Evolutionary conservation across 1,140 invertebrate species (phyloP).

Genomic region (Aphaenogaster rudis): DNA sequence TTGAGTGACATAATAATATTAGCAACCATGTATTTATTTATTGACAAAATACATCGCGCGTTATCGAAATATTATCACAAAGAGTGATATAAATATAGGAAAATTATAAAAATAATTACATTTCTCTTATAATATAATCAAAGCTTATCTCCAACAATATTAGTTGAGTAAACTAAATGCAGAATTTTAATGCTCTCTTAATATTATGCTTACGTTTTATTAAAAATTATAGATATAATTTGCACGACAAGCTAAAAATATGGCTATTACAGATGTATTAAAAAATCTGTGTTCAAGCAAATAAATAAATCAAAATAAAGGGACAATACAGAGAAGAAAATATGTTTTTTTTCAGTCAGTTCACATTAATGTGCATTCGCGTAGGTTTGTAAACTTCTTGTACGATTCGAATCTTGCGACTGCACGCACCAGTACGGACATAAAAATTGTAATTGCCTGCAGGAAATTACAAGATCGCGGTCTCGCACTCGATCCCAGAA

Average conservation of each 20-base stretch:
- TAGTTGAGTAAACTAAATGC: background rate
- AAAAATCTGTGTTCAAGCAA: background rate
- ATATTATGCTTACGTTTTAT: background rate
- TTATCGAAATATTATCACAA: background rate
- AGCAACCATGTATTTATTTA: background rate
- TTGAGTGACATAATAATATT: background rate
- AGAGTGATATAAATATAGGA: background rate
- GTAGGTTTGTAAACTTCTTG: conserved; percentile 3
- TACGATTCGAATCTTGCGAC: background rate
- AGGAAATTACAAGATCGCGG: conserved; percentile 17
- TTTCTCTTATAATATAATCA: background rate
- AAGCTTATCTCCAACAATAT: background rate
- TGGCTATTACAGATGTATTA: too few species aligned
- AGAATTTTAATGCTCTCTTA: background rate
- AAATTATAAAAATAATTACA: background rate
- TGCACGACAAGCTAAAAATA: background rate
- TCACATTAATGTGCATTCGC: background rate
- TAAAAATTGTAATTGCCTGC: conserved; percentile 21
- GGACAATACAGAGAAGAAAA: background rate
- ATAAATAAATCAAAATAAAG: background rate
- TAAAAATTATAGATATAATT: conserved; percentile 9
- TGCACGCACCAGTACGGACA: background rate
- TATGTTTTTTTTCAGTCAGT: background rate
- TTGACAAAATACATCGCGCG: background rate
- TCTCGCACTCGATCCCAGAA: conserved; percentile 14